Base-by-base conservation (phyloP, 2,797 vertebrate species). In the Distichodus sexfasciatus region DNA sequence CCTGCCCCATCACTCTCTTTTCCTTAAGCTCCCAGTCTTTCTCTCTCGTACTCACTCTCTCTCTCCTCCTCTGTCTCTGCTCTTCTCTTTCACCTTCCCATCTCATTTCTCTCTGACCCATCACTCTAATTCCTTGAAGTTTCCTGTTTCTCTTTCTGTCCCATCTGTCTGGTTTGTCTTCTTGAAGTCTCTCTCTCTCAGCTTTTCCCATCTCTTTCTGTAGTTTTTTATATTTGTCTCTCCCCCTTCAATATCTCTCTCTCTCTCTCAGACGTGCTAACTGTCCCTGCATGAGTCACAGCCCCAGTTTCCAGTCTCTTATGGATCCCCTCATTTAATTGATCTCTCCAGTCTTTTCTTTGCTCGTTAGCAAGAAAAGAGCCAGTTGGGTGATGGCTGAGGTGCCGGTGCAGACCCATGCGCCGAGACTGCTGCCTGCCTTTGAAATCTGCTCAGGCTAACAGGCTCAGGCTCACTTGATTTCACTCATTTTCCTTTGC, bases 341-440 rank as follows among this genome's bases (percentile, higher is more conserved):
- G 75, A 77, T 80, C 68, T 66, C 41, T 53, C 68, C 51, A 67
- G 73, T 62, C 66, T 70, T 76, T 70, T 77, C 66, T 63, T 41
- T 70, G 66, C 75, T 75, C 29, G 70, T 77, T 75, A 76, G 66
- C 17, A 57, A 63, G 38, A 38, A 48, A 43, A 55, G 64, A 64
- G n/a, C 46, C 59, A 35, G 74, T 61, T 46, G 54, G 53, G 65
- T 33, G 26, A 48, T 38, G 38, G 61, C 38, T 28, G 19, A 29
- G 60, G 46, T 64, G 43, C 19, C 21, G 6, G 21, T 26, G 21
- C 68, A 12, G 31, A 64, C 50, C 60, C 50, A 51, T 67, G 36
- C 38, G 50, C 70, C 51, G 40, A 40, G 40, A 23, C 61, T 35
- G 54, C 66, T 35, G 60, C 12, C 41, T 70, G 58, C 31, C 43